A percentile compares a stretch with the other conserved stretches of the same genome.
phyloP scores from a whole-genome alignment of 2,888 invertebrate species.

The Rapana venosa region DNA sequence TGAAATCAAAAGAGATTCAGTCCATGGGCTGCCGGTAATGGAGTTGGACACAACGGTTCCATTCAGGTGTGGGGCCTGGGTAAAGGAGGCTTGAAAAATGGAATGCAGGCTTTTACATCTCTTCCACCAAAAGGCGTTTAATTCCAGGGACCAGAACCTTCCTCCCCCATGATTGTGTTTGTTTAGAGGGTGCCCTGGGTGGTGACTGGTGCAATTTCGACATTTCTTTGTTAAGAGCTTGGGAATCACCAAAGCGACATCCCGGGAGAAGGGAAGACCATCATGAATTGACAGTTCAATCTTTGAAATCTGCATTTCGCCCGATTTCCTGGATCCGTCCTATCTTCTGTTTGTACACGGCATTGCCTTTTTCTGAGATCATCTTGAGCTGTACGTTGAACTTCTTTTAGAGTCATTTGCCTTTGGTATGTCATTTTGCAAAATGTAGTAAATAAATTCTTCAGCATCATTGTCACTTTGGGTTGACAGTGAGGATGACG shows the following conservation, averaged over 20 bases:
- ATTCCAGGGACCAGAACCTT: slow-evolving; percentile 62
- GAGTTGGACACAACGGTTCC: slow-evolving; percentile 28
- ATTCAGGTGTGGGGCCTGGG: neutral
- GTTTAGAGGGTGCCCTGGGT: too few species aligned
- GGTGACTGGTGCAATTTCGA: too few species aligned
- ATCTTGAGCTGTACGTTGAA: slow-evolving; percentile 42
- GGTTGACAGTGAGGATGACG: slow-evolving; percentile 52
- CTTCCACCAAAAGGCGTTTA: slow-evolving; percentile 55
- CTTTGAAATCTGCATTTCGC: slow-evolving; percentile 41
- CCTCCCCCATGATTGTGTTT: too few species aligned
- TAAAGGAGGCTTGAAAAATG: slow-evolving; percentile 48
- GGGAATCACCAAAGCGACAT: too few species aligned
- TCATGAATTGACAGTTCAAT: slow-evolving; percentile 38
- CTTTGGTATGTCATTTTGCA: slow-evolving; percentile 51
- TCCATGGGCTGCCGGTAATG: slow-evolving; percentile 45
- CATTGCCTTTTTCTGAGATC: slow-evolving; percentile 48
- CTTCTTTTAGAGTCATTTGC: slow-evolving; percentile 51
- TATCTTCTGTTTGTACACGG: slow-evolving; percentile 42
- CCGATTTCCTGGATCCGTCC: slow-evolving; percentile 34
- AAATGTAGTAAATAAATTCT: slow-evolving; percentile 48
- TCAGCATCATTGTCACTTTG: slow-evolving; percentile 48
- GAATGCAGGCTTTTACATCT: slow-evolving; percentile 50
- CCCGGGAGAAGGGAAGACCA: too few species aligned
- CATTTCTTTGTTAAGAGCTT: too few species aligned
- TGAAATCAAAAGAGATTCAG: neutral